These are phyloP conservation scores for Cryptocephalus primarius DNA, from an alignment of 2,888 invertebrate species.

Conservation along the genomic window DNA sequence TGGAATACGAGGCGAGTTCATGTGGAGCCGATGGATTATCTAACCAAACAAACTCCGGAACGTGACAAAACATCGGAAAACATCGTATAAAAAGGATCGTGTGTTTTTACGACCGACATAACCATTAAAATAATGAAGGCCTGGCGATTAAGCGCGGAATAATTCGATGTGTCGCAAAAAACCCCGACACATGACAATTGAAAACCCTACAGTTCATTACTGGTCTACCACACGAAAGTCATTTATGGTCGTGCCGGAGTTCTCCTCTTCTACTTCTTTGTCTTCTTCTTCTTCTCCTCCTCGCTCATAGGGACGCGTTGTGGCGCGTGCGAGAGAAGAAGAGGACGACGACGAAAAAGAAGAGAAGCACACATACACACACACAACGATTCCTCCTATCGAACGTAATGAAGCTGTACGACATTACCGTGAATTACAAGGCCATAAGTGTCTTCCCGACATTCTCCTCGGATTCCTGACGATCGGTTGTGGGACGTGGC, in stretches of 20 bases:
- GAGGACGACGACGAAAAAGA: slow-evolving; percentile 9
- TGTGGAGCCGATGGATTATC: too few relatives aligned
- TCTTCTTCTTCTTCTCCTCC: too few relatives aligned
- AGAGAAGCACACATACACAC: background rate
- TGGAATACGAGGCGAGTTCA: too few relatives aligned
- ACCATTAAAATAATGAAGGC: too few relatives aligned
- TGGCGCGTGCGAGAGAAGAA: slow-evolving; percentile 1
- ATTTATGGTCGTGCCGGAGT: background rate
- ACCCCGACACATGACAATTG: slow-evolving; percentile 6
- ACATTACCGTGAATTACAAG: slow-evolving; percentile 35
- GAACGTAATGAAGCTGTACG: slow-evolving; percentile 32
- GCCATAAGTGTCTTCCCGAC: slow-evolving; percentile 33
- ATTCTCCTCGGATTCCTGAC: slow-evolving; percentile 26
- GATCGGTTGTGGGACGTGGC: too few relatives aligned
- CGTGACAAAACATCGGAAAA: too few relatives aligned
- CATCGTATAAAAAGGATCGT: too few relatives aligned
- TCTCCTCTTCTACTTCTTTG: too few relatives aligned
- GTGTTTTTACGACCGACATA: too few relatives aligned
- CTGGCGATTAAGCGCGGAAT: too few relatives aligned
- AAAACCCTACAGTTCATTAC: slow-evolving; percentile 10
- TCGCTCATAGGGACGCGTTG: background rate
- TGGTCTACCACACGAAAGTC: slow-evolving; percentile 6
- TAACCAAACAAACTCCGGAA: too few relatives aligned
- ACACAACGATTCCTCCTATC: slow-evolving; percentile 13
- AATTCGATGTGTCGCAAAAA: too few relatives aligned